Base-by-base conservation (phyloP, 2,888 invertebrate species). In the Thecophora atra region DNA sequence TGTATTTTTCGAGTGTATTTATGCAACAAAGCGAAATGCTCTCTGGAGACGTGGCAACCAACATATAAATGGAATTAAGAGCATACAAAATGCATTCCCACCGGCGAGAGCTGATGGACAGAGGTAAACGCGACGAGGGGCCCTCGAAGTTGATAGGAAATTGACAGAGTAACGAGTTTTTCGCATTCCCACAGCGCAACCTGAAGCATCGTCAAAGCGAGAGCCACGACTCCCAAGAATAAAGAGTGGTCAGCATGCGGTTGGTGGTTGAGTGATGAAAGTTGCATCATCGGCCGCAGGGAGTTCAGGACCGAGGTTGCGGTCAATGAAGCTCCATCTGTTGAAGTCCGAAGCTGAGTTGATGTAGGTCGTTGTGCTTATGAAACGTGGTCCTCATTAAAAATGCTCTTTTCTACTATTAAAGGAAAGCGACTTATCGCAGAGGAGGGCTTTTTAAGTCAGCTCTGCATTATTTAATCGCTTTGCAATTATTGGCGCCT, bases 21-120 rank as follows among this genome's bases (percentile, higher is more conserved):
- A 37, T 17, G 30, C 28, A 52, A 52, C 15, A 51, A 66, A 54
- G 63, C 56, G 63, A 76, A 73, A 78, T 63, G 75, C 74, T 79
- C 81, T 77, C 80, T 73, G 66, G 76, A 76, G 81, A 80, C 77
- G 77, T 75, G 76, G 79, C 78, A 81, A 79, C 81, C 80, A 81
- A 81, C 80, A 84, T 83, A 84, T 83, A 84, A 84, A 84, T 84
- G 84, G 83, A 85, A 85, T 84, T 85, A 84, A 84, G 84, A 83
- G 84, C 80, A 79, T 77, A 74, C 77, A 63, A 62, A 66, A 56
- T 72, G 74, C 74, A 74, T 11, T 63, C 70, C 70, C 70, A 13
- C n/a, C 4, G 37, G 44, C 15, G 52, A 47, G 64, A 56, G 26
- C 70, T n/a, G 42, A 54, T 7, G 54, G 54, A 28, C 17, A 70